Evolutionary conservation across 2,113 vertebrate genomes (phyloP).

Genomic region (Sturnus vulgaris): DNA sequence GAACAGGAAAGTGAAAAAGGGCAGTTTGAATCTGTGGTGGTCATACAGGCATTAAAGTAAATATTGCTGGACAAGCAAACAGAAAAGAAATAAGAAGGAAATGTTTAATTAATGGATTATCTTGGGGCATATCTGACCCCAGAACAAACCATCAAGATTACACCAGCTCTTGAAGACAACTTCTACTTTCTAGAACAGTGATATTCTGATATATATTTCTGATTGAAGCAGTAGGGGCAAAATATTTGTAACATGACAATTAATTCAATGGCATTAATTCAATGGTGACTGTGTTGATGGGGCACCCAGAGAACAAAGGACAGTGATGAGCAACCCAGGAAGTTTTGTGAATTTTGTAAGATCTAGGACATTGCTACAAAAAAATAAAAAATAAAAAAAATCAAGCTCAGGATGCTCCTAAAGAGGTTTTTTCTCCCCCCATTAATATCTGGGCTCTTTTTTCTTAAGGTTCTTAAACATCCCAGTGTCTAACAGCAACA

Average conservation of each 20-base stretch:
- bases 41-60: background rate
- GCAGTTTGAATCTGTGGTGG: background rate
- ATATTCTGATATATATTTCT: background rate
- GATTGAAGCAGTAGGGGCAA: background rate
- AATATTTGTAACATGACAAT: background rate
- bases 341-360: background rate
- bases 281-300: background rate
- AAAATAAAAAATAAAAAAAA: background rate
- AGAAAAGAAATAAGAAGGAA: background rate
- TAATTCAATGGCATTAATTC: background rate
- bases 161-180: background rate
- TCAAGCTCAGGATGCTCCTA: background rate
- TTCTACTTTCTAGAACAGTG: background rate
- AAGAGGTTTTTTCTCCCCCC: background rate
- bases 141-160: background rate
- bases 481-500: background rate
- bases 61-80: background rate
- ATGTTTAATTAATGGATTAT: background rate
- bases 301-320: background rate
- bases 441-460: background rate
- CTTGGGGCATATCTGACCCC: background rate
- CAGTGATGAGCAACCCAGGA: background rate
- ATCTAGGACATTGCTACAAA: background rate
- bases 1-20: background rate
- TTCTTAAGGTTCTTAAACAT: background rate